Evolutionary conservation across 2,113 vertebrate species (phyloP).

Genomic region (Otus sunia): DNA sequence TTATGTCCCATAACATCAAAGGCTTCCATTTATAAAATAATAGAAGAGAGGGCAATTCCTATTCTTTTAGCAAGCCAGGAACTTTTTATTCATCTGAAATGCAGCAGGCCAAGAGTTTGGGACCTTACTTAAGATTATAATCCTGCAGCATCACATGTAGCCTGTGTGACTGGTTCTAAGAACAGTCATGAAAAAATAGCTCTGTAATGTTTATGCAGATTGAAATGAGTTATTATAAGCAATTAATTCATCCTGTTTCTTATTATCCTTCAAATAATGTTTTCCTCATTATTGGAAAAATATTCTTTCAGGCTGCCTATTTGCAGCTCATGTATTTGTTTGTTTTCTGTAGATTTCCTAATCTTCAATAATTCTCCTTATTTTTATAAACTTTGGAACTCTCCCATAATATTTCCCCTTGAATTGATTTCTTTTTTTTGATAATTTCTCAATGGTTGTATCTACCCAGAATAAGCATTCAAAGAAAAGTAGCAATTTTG

Average conservation of each 20-base stretch:
- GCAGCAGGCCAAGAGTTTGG: not conserved
- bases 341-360: not conserved
- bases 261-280: constrained; percentile 4
- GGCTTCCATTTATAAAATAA: constrained; percentile 11
- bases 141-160: not conserved
- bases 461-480: not conserved
- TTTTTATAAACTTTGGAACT: constrained; percentile 4
- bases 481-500: not conserved
- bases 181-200: not conserved
- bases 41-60: not conserved
- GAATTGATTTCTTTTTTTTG: not conserved
- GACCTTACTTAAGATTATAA: not conserved
- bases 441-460: not conserved
- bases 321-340: not conserved
- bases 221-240: not conserved
- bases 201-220: not conserved
- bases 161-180: not conserved
- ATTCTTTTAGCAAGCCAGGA: not conserved
- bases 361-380: not conserved
- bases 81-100: constrained; percentile 5
- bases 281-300: not conserved
- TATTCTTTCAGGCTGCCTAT: not conserved
- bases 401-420: not conserved
- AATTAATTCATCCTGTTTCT: constrained; percentile 28
- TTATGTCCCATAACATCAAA: constrained; percentile 41